Evolutionary conservation across 2,888 invertebrate species (phyloP), one percentile per base, ranked within the genome.

Genomic region (Acleris literana): DNA sequence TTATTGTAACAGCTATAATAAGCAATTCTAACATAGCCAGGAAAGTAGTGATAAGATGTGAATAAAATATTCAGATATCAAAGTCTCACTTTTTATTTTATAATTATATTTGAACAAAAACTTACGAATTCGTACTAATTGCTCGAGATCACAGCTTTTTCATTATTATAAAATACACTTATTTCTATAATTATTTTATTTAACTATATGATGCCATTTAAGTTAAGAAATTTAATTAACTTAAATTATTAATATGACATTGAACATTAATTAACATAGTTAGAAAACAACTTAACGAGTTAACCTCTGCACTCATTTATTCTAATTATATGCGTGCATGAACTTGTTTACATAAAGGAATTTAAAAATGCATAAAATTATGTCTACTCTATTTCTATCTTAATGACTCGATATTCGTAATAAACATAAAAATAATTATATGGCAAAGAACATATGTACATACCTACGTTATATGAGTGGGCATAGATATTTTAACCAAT

Each of bases 111-210:
- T 76, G 84, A 87, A 85, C 90, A 91, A 90, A 86, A 91, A 92
- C 90, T 92, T 90, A 90, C 88, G 49, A 62, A 39, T 56, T 56
- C 29, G 89, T 82, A 91, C 91, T 91, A 90, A 90, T 90, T 87
- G 88, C 75, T 84, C 88, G 89, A 88, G 87, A 92, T 92, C 92
- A 92, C 90, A 90, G 90, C 48, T 54, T 61, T 46, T 57, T 58
- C 44, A 44, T 46, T 22, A 17, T 49, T 48, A 7, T 55, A 64
- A 43, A 56, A 59, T 67, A 54, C 51, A 33, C 44, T 13, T 39
- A 13, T 39, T 39, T 13, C 4, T 39, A 39, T 39, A 13, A 39
- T 39, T 13, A 9, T 13, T 3, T 39, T 4, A 49, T 1, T 68
- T 18, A 29, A 9, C 18, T 7, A 25, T 25, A 53, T 54, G 39